Evolutionary conservation across 2,888 invertebrate genomes (phyloP), one percentile per base, ranked within the genome.

Genomic region (Panopea generosa): DNA sequence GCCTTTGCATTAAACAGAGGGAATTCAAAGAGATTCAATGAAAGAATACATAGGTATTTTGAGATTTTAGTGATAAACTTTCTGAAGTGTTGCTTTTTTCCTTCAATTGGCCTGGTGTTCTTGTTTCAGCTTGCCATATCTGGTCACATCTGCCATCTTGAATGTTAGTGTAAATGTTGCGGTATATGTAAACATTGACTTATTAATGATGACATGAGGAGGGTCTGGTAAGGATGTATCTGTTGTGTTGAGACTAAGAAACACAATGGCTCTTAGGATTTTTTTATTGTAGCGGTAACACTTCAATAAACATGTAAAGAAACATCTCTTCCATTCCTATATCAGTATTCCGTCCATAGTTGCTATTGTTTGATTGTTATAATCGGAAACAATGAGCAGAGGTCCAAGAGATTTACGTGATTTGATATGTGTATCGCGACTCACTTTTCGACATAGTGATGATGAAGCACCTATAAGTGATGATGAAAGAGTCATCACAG

Each of bases 61-160:
- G n/a, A n/a, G n/a, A n/a, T n/a, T 45, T 45, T 1, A 47, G 47
- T 45, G 47, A 24, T 2, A 27, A 43, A 11, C n/a, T 60, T 22
- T 9, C 84, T 16, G 61, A 63, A 50, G 63, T 81, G 56, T 93
- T 96, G 76, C 90, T 95, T 96, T 96, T 90, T 93, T 96, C 82
- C 94, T 96, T 43, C 94, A 95, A 81, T 93, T 96, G 82, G 96
- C 95, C 1, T 96, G 95, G 95, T 94, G 95, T 78, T 95, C 95
- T 56, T 94, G 95, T 47, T 93, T 95, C 74, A 94, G 95, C 56
- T 93, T 96, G 60, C 96, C 96, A 0, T 93, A 95, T 40, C 92
- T 96, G 18, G 49, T 88, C 9, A 83, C 85, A 4, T 79, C 84
- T 6, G 61, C 80, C n/a, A 84, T 85, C 53, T 26, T 88, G 50